Evolutionary conservation across 92 coral and sea anemone species (phyloP).

Genomic region (Epizoanthus stellaris): DNA sequence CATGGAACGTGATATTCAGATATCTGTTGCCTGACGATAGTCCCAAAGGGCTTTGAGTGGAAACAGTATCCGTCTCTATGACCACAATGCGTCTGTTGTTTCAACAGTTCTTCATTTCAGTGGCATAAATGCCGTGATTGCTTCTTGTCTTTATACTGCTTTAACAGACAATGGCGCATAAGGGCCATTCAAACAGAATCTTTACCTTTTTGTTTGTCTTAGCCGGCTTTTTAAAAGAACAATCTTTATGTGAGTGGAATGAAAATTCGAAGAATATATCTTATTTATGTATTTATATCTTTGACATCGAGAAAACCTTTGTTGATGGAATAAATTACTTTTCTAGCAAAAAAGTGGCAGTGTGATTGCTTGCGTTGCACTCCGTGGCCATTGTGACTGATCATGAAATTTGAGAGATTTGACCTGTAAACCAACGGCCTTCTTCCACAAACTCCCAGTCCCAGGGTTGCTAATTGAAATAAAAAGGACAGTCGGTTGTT

Average conservation of each 20-base stretch:
- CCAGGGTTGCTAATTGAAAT: conserved; percentile 27
- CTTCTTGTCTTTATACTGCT: conserved; percentile 25
- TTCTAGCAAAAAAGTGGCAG: not conserved
- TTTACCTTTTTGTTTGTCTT: conserved; percentile 27
- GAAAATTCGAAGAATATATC: not conserved
- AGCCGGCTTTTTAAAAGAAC: not conserved
- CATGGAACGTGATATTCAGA: conserved; percentile 27
- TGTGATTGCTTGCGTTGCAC: conserved; percentile 6
- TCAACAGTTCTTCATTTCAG: conserved; percentile 1
- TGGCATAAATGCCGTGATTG: conserved; percentile 25
- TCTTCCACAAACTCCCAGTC: conserved; percentile 6
- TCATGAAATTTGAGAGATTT: conserved; percentile 37
- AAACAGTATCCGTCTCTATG: conserved; percentile 15
- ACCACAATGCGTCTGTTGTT: conserved; percentile 47
- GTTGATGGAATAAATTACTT: not conserved
- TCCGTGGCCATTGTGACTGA: not conserved
- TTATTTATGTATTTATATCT: not conserved
- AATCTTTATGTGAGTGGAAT: not conserved
- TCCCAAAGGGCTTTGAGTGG: conserved; percentile 30
- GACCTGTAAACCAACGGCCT: conserved; percentile 35
- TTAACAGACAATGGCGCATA: conserved; percentile 27
- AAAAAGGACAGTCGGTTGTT: not conserved
- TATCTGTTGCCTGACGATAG: not conserved
- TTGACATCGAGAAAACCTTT: not conserved
- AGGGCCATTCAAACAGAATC: conserved; percentile 29